Base-by-base conservation (phyloP, 2,888 invertebrate species). In the Tortricodes alternella region DNA sequence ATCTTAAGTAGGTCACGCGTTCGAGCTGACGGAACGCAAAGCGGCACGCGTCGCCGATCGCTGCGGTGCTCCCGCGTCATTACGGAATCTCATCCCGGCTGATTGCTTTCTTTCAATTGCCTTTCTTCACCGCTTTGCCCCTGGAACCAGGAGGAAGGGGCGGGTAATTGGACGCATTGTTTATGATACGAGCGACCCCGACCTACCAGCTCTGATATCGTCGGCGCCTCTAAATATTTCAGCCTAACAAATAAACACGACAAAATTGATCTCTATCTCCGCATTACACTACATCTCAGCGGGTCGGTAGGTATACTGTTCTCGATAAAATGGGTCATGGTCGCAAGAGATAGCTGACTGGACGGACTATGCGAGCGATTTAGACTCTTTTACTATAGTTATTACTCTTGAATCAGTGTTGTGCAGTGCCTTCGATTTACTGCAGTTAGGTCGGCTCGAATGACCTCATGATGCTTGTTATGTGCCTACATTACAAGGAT, bases 31-130 rank as follows among this genome's bases (percentile, higher is more conserved):
- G 39, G 24, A 27, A 19, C 49, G 34, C 53, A 39, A 16, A 46
- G 16, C 32, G 13, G 39, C 46, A 15, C 15, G 24, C 13, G 46
- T 46, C 53, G 19, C 38, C 46, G 53, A 38, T 27, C 38, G 19
- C 24, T 27, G 29, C 18, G 46, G 32, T 6, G 41, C 24, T 41
- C 41, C 41, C 39, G 39, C 46, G 24, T 15, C 46, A 39, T 53
- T 46, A 46, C 18, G 19, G 39, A 24, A 3, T 39, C 46, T 39
- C 39, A 43, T 43, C 16, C 24, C 43, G 32, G 39, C 39, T 16
- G 53, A 53, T 48, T 53, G 32, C 46, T 32, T 32, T 19, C 46
- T 34, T 53, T 35, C 27, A 43, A 52, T 18, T 18, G 13, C 21
- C 21, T 18, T 32, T 19, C 41, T 24, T 24, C 41, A 9, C 6